Conservation (phyloP, 2,113 vertebrate species). For the Mesitornis unicolor region DNA sequence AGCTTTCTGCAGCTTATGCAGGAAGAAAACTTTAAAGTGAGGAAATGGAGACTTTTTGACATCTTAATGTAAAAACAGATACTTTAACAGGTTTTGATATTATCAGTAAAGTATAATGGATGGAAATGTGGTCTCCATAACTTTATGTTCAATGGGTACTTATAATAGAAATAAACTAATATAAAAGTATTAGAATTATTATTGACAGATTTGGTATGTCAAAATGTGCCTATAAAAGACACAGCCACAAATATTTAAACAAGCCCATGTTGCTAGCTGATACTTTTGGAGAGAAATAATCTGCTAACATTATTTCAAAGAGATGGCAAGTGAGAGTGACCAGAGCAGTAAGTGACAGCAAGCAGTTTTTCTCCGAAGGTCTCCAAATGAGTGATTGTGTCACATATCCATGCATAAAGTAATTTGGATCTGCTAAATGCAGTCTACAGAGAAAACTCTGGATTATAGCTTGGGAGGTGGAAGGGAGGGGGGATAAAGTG, state of each 20-base stretch:
- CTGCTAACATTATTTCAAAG: neutral
- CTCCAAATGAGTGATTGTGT: neutral
- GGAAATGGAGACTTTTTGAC: neutral
- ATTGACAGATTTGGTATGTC: neutral
- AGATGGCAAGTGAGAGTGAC: neutral
- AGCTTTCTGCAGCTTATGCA: neutral
- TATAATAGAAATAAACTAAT: neutral
- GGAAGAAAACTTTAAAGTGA: neutral
- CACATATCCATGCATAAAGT: neutral
- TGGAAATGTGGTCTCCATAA: neutral
- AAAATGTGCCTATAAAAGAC: neutral
- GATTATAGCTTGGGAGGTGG: neutral
- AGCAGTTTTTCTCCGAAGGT: neutral
- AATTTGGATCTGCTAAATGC: neutral
- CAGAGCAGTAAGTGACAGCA: neutral
- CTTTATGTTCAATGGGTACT: neutral
- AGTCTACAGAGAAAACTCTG: neutral
- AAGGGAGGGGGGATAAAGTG: neutral
- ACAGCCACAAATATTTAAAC: neutral
- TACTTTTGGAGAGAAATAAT: neutral
- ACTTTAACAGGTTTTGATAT: neutral
- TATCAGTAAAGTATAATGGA: neutral
- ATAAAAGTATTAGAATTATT: neutral
- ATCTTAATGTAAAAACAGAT: neutral
- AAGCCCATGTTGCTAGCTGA: neutral